Conservation (phyloP, 2,113 vertebrate genomes). For the Dipodomys ordii region DNA sequence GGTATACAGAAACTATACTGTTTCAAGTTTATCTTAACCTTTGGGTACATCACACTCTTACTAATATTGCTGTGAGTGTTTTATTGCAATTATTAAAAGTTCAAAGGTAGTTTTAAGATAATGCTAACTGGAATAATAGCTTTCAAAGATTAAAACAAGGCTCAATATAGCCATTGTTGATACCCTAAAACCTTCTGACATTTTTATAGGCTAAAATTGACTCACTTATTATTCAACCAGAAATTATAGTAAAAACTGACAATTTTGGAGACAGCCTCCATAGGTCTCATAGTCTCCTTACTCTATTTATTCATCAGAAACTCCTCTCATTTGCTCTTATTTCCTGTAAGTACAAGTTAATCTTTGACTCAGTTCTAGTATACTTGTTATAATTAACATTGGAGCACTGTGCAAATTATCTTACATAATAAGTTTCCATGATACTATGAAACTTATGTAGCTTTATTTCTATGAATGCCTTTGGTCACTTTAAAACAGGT, state of each 20-base stretch:
- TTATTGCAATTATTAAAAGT: neutral
- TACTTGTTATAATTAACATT: conserved; percentile 50
- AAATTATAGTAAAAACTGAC: neutral
- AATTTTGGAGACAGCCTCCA: neutral
- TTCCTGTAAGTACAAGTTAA: conserved; percentile 41
- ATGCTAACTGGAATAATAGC: neutral
- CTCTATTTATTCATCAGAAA: neutral
- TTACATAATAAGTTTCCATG: conserved; percentile 30
- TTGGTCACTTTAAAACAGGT: conserved; percentile 29
- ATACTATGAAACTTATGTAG: conserved; percentile 28
- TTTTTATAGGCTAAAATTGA: neutral
- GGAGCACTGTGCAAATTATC: conserved; percentile 43
- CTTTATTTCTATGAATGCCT: conserved; percentile 45
- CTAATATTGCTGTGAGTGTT: neutral
- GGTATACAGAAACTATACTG: neutral
- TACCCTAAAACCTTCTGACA: neutral
- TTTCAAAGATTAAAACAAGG: neutral
- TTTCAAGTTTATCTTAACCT: neutral
- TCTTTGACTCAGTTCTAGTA: conserved; percentile 51
- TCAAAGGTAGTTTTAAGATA: neutral
- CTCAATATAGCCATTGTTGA: neutral
- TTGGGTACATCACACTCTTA: neutral
- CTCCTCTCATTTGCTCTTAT: neutral
- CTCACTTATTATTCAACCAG: neutral
- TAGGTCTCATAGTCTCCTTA: neutral